phyloP scores from a whole-genome alignment of 2,888 invertebrate genomes.

The Rambutsinella grinnellia region DNA sequence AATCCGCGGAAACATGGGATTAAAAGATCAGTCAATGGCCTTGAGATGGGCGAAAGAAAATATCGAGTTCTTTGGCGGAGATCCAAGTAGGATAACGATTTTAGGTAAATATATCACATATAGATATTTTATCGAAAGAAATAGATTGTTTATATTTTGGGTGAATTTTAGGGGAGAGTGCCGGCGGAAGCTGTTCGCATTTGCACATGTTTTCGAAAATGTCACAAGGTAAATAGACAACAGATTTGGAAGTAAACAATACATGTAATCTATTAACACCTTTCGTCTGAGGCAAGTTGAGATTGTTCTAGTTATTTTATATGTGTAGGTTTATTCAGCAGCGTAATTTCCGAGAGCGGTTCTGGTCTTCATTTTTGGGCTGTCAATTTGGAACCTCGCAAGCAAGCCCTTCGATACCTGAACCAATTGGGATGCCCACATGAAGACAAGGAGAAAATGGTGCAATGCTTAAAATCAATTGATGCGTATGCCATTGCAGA shows the following conservation, averaged over 20 bases:
- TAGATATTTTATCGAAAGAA: neutral
- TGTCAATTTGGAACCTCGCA: constrained; percentile 34
- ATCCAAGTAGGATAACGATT: constrained; percentile 50
- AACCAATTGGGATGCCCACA: constrained; percentile 39
- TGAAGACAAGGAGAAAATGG: constrained; percentile 35
- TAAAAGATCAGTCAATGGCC: constrained; percentile 50
- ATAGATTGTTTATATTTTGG: constrained; percentile 21
- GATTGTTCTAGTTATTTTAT: neutral
- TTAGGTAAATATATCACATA: constrained; percentile 28
- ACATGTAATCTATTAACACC: too few species aligned
- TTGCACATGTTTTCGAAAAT: constrained; percentile 47
- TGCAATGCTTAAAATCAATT: constrained; percentile 25
- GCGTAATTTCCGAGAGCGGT: constrained; percentile 43
- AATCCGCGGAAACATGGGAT: constrained; percentile 54
- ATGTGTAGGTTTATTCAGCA: constrained; percentile 41
- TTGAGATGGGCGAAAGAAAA: constrained; percentile 51
- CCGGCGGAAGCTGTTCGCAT: too few species aligned
- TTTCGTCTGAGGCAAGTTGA: neutral
- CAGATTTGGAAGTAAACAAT: too few species aligned
- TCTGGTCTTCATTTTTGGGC: constrained; percentile 50
- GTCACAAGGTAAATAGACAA: too few species aligned
- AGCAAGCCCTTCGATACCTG: constrained; percentile 46
- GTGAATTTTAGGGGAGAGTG: constrained; percentile 27
- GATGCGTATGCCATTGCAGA: neutral
- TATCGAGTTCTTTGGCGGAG: constrained; percentile 51